Percentiles rank a stretch among this genome's conserved stretches.
Evolutionary conservation across 2,113 vertebrate genomes (phyloP).

Genomic region (Octodon degus): DNA sequence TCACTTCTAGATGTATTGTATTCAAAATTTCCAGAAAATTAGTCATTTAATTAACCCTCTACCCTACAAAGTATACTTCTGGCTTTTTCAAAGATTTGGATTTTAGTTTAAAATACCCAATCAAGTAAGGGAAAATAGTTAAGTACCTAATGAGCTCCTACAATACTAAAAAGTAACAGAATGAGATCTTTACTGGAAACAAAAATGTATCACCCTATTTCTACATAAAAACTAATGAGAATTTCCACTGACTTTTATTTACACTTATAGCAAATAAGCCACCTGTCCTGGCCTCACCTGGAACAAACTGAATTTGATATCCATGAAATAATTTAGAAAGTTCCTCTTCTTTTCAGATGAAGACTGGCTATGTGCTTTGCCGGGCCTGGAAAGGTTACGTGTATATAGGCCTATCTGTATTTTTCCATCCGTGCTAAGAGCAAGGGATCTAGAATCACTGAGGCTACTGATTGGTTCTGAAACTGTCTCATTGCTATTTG

Average conservation of each 20-base stretch:
- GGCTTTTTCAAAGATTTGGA: not conserved
- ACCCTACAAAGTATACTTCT: not conserved
- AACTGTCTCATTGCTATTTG: too few relatives aligned
- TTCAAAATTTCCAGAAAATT: not conserved
- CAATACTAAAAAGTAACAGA: not conserved
- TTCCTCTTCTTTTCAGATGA: not conserved
- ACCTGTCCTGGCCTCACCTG: not conserved
- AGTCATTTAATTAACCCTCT: not conserved
- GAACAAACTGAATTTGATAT: not conserved
- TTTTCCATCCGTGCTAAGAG: not conserved
- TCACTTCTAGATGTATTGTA: not conserved
- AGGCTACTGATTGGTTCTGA: too few relatives aligned
- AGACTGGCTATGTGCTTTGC: not conserved
- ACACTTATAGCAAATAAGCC: not conserved
- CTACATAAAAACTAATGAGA: not conserved
- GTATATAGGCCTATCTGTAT: not conserved
- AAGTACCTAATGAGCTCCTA: not conserved
- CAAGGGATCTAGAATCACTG: not conserved
- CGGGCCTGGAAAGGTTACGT: not conserved
- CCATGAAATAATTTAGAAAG: not conserved
- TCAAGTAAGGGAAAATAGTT: not conserved
- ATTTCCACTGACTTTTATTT: conserved; percentile 26
- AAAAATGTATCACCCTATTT: not conserved
- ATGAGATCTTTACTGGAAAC: not conserved
- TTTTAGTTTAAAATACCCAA: not conserved